Conservation (phyloP, 2,797 vertebrate genomes). For the Leptodactylus fallax region DNA sequence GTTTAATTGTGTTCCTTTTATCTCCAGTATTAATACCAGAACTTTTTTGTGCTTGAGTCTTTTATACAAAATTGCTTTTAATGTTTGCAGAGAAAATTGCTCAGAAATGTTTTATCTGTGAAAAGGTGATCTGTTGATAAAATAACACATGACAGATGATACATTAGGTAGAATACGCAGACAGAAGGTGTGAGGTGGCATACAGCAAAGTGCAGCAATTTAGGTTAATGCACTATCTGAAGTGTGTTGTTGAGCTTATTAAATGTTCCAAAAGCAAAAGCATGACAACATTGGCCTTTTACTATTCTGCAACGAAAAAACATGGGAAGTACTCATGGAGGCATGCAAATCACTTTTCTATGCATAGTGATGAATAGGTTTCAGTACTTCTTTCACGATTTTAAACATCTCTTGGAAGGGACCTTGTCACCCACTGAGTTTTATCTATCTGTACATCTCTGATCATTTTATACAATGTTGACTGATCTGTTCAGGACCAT, state of each 20-base stretch:
- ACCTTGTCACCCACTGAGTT: slow-evolving; percentile 60
- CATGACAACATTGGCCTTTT: slow-evolving; percentile 48
- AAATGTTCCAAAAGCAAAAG: slow-evolving; percentile 62
- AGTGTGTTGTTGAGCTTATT: slow-evolving; percentile 65
- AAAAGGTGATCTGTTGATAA: slow-evolving; percentile 66
- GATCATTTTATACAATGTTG: slow-evolving; percentile 56
- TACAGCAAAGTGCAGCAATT: slow-evolving; percentile 61
- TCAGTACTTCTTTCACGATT: slow-evolving; percentile 51
- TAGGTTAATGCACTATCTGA: slow-evolving; percentile 63
- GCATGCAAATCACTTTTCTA: slow-evolving; percentile 60
- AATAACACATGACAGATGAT: slow-evolving; percentile 55
- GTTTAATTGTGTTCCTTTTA: neutral
- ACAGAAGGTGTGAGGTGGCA: slow-evolving; percentile 41
- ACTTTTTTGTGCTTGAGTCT: neutral
- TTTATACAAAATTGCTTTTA: slow-evolving; percentile 40
- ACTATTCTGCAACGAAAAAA: slow-evolving; percentile 53
- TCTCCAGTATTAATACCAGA: neutral
- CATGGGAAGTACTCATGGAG: slow-evolving; percentile 48
- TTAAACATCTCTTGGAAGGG: slow-evolving; percentile 51
- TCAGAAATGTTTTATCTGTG: slow-evolving; percentile 70
- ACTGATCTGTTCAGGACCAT: slow-evolving; percentile 25
- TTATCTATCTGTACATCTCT: slow-evolving; percentile 53
- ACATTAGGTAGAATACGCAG: slow-evolving; percentile 55
- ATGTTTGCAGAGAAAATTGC: slow-evolving; percentile 81
- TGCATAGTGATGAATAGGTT: slow-evolving; percentile 63